phyloP scores from a whole-genome alignment of 2,113 vertebrate species.

The Tyrannus savana region DNA sequence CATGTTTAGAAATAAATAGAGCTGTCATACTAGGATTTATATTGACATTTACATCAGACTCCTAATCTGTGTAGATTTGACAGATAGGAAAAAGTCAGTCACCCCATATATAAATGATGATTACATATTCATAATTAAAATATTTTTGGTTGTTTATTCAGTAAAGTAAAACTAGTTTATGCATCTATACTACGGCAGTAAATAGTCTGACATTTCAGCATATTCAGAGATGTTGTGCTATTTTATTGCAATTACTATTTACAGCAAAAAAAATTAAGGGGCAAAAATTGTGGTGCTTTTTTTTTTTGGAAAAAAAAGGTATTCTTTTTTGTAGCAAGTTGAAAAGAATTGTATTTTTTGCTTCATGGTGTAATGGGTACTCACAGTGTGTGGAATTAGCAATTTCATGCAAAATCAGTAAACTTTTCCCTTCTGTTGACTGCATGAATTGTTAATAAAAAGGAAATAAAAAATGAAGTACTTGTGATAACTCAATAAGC shows the following conservation, averaged over 20 bases:
- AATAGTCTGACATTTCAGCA: constrained; percentile 36
- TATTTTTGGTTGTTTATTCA: constrained; percentile 32
- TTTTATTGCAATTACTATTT: constrained; percentile 12
- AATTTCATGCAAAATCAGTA: constrained; percentile 47
- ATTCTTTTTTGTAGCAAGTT: background rate
- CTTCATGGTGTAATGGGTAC: constrained; percentile 19
- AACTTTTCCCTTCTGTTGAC: constrained; percentile 9
- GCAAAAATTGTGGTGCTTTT: background rate
- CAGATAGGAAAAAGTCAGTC: constrained; percentile 21
- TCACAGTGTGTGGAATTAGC: constrained; percentile 48
- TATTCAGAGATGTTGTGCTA: background rate
- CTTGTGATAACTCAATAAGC: background rate
- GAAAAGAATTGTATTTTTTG: background rate
- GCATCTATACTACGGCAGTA: background rate
- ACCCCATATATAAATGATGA: constrained; percentile 28
- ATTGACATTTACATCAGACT: constrained; percentile 57
- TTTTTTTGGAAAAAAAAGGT: background rate
- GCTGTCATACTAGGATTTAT: constrained; percentile 55
- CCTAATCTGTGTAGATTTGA: constrained; percentile 55
- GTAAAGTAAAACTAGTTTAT: constrained; percentile 34
- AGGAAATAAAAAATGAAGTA: constrained; percentile 18
- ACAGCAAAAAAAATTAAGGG: background rate
- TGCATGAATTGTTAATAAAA: constrained; percentile 46
- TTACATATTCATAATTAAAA: constrained; percentile 62
- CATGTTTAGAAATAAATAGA: constrained; percentile 59